phyloP scores from a whole-genome alignment of 53 echinoderm and acorn worm genomes.

The Paelopatides confundens region DNA sequence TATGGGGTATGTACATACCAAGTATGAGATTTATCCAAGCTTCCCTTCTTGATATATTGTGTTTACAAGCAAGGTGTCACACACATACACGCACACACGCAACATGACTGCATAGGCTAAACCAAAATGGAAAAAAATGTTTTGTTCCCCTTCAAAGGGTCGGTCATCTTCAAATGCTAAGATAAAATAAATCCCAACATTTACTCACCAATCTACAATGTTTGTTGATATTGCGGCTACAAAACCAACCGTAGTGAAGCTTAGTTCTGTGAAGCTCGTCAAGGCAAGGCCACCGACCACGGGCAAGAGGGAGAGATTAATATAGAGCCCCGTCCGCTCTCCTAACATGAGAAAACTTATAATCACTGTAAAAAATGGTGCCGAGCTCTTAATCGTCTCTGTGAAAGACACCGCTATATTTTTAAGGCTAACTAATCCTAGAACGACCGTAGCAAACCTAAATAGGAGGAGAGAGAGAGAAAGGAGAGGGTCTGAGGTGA shows the following conservation, averaged over 20 bases:
- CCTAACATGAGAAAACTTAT: conserved; percentile 82
- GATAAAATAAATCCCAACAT: no score
- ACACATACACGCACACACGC: not conserved
- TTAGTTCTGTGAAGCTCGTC: conserved; percentile 94
- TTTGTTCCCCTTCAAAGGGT: no score
- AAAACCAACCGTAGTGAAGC: conserved; percentile 91
- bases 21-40: no score
- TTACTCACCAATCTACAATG: conserved; percentile 93
- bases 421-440: conserved; percentile 91
- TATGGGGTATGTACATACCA: no score
- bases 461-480: not conserved
- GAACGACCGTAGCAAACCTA: conserved; percentile 92
- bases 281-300: conserved; percentile 93
- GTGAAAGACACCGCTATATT: conserved; percentile 98
- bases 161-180: no score
- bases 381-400: conserved; percentile 97
- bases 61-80: not conserved
- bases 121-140: no score
- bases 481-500: not conserved
- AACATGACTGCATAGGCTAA: no score
- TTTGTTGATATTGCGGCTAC: conserved; percentile 94
- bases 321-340: conserved; percentile 88
- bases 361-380: conserved; percentile 94
- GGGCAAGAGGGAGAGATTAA: conserved; percentile 86
- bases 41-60: no score